Evolutionary conservation across 2,888 invertebrate species (phyloP).

Genomic region (Leucophenga maculata): DNA sequence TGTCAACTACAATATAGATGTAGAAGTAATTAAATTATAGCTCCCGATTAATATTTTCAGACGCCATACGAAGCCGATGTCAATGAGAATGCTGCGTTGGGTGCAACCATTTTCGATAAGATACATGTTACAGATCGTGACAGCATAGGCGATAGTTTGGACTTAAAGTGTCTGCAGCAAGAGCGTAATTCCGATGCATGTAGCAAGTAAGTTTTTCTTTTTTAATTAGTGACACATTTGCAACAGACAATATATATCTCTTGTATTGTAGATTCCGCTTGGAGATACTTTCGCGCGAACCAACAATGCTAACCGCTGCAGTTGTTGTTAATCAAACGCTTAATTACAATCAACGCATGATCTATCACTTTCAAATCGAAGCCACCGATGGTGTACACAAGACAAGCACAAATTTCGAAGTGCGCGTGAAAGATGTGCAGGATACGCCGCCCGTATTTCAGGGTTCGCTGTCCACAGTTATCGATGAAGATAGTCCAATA

Average conservation of each 20-base stretch:
- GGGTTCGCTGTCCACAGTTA: slow-evolving; percentile 84
- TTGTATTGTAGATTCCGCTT: slow-evolving; percentile 63
- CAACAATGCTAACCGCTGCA: slow-evolving; percentile 81
- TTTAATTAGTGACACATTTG: neutral
- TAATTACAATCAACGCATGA: slow-evolving; percentile 84
- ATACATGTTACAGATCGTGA: slow-evolving; percentile 86
- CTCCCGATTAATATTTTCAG: slow-evolving; percentile 71
- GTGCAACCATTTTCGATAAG: slow-evolving; percentile 80
- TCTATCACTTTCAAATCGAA: slow-evolving; percentile 83
- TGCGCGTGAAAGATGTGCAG: slow-evolving; percentile 88
- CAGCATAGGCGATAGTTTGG: slow-evolving; percentile 84
- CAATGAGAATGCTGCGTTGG: slow-evolving; percentile 82
- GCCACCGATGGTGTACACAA: slow-evolving; percentile 86
- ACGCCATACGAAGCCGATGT: slow-evolving; percentile 86
- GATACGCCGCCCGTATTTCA: slow-evolving; percentile 89
- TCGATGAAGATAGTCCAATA: slow-evolving; percentile 87
- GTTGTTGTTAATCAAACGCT: slow-evolving; percentile 80
- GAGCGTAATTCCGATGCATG: slow-evolving; percentile 72
- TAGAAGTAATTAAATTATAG: neutral
- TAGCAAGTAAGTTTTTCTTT: slow-evolving; percentile 59
- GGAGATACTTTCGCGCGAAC: slow-evolving; percentile 69
- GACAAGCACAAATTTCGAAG: slow-evolving; percentile 81
- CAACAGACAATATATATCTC: neutral
- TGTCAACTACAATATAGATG: slow-evolving; percentile 53
- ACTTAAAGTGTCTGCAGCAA: slow-evolving; percentile 78